Evolutionary conservation across 2,113 vertebrate species (phyloP), one percentile per base, ranked within the genome.

Genomic region (Lynx canadensis): DNA sequence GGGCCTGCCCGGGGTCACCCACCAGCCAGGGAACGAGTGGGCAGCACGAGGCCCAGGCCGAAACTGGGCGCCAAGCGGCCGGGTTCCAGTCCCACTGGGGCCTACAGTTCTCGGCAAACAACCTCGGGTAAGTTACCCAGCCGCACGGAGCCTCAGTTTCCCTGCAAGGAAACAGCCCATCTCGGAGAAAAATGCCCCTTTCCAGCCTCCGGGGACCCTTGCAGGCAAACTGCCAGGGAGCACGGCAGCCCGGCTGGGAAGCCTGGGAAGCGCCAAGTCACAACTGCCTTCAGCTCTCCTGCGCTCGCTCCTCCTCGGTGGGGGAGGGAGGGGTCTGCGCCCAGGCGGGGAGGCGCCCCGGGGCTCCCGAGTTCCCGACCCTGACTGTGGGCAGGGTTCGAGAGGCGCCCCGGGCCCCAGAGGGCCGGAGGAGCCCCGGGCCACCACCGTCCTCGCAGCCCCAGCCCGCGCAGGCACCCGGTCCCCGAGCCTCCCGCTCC

Each of bases 41-140:
- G 10, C 50, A 10, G 13, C 6, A 0, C 4, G 71, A 27, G 29
- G 13, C 15, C 33, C 33, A 45, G 1, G 66, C 14, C 0, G 19
- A 27, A 15, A 5, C 23, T 0, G 57, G 83, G 11, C 7, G 0
- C 10, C 4, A 2, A 15, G 48, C 8, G 11, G 27, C 10, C 15
- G 36, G 25, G 52, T 18, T 69, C 45, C 3, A 6, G 48, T 4
- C 15, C 84, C 31, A 16, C 45, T 50, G 11, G 19, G 4, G 41
- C n/a, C 1, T 0, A 4, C 3, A 8, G 33, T 76, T 41, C 1
- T 19, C 7, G 0, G 11, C 1, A 33, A 78, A 65, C 3, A 36
- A 18, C 14, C 33, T 31, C 16, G 0, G 15, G n/a, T 3, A 38
- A 55, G 33, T 21, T 2, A 63, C 25, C 0, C 3, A 33, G 1